Conservation (phyloP, 2,113 vertebrate genomes). For the Phoxinus phoxinus region DNA sequence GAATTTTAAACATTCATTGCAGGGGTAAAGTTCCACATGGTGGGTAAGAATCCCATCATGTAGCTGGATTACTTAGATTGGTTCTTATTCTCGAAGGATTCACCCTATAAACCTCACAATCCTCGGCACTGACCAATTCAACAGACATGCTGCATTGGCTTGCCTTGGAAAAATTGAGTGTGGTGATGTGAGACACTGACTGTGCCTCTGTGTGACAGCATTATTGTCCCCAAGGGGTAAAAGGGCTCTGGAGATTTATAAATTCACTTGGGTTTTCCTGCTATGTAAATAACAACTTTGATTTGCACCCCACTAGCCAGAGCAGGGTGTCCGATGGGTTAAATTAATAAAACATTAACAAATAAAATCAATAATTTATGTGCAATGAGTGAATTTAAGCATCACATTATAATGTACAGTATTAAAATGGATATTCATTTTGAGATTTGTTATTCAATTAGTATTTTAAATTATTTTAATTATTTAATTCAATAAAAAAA, state of each 20-base stretch:
- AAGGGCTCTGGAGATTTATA: background rate
- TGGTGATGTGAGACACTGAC: conserved; percentile 18
- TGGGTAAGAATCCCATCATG: conserved; percentile 13
- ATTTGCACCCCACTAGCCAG: background rate
- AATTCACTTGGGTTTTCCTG: background rate
- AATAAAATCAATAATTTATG: no score
- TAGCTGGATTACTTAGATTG: conserved; percentile 36
- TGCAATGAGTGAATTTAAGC: no score
- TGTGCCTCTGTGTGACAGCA: background rate
- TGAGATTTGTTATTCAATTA: background rate
- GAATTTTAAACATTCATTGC: conserved; percentile 16
- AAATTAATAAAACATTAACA: no score
- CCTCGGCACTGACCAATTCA: background rate
- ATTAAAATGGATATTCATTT: background rate
- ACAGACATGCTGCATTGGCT: conserved; percentile 27
- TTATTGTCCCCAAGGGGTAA: background rate
- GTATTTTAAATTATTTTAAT: background rate
- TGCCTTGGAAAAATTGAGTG: conserved; percentile 10
- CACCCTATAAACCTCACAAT: conserved; percentile 17
- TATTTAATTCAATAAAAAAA: no score
- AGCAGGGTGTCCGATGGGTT: background rate
- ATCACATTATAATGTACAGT: background rate
- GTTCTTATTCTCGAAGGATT: conserved; percentile 33
- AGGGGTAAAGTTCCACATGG: conserved; percentile 5
- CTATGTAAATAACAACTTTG: background rate